These are phyloP conservation scores for Napeogenes sylphis DNA, from an alignment of 2,888 invertebrate genomes.

Conservation along the genomic window DNA sequence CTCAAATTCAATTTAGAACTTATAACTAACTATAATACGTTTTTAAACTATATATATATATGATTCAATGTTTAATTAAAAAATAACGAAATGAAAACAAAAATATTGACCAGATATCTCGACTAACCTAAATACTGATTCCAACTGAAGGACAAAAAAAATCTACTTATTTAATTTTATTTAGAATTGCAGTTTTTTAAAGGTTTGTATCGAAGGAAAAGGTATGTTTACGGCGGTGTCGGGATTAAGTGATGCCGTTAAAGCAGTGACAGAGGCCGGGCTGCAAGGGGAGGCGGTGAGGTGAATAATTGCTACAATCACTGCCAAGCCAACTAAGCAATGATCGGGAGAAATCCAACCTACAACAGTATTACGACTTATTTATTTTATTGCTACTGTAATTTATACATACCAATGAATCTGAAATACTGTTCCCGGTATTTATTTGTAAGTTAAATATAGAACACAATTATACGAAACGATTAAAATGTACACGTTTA, in stretches of 20 bases:
- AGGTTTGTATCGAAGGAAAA: slow-evolving; percentile 33
- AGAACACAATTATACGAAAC: slow-evolving; percentile 2
- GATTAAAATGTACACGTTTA: slow-evolving; percentile 4
- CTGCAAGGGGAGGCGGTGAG: slow-evolving; percentile 52
- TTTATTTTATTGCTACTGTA: slow-evolving; percentile 23
- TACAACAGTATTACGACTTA: slow-evolving; percentile 33
- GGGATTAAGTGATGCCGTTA: slow-evolving; percentile 51
- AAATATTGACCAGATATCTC: no score
- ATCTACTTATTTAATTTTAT: neutral
- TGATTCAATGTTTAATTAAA: no score
- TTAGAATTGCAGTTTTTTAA: slow-evolving; percentile 22
- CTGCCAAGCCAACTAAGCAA: slow-evolving; percentile 58
- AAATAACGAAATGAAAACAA: no score
- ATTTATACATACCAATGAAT: slow-evolving; percentile 22
- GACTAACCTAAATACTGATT: no score
- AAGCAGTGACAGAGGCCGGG: slow-evolving; percentile 43
- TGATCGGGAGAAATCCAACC: slow-evolving; percentile 43
- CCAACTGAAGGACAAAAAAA: no score
- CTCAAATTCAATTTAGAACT: no score
- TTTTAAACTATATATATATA: no score
- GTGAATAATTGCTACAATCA: slow-evolving; percentile 70
- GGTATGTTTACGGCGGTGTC: slow-evolving; percentile 38
- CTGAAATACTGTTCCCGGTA: slow-evolving; percentile 6
- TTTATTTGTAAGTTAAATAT: slow-evolving; percentile 11
- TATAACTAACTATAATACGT: no score